Conservation (phyloP, 2,113 vertebrate species). For the Turnix velox region DNA sequence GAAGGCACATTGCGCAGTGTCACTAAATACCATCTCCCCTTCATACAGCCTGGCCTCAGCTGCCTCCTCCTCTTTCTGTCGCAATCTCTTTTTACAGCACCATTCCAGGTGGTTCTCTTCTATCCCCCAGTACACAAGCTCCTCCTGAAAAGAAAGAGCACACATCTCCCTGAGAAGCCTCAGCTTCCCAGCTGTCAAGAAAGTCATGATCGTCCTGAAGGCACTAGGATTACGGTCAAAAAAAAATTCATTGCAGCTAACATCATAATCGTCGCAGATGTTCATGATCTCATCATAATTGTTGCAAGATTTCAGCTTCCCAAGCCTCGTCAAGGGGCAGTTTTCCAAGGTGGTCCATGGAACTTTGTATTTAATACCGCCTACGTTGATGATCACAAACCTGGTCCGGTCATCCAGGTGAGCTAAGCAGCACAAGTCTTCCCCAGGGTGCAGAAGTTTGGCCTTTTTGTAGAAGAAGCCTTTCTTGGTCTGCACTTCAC, state of each 20-base stretch:
- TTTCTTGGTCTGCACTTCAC: slow-evolving; percentile 81
- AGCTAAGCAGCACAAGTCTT: slow-evolving; percentile 69
- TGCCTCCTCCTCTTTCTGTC: slow-evolving; percentile 86
- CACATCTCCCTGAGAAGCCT: slow-evolving; percentile 91
- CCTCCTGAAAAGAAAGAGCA: slow-evolving; percentile 93
- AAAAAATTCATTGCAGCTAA: slow-evolving; percentile 92
- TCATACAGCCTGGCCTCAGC: slow-evolving; percentile 80
- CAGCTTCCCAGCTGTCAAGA: slow-evolving; percentile 90
- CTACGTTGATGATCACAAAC: slow-evolving; percentile 91
- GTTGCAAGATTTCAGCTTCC: slow-evolving; percentile 85
- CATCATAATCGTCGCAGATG: slow-evolving; percentile 93
- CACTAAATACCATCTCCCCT: slow-evolving; percentile 63
- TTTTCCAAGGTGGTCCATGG: slow-evolving; percentile 93
- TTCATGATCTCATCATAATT: slow-evolving; percentile 91
- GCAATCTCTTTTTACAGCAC: slow-evolving; percentile 90
- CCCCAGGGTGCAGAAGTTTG: slow-evolving; percentile 73
- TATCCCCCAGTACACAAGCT: slow-evolving; percentile 95
- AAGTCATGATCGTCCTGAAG: slow-evolving; percentile 91
- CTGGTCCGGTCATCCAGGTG: slow-evolving; percentile 60
- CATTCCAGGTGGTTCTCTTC: slow-evolving; percentile 90
- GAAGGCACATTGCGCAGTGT: slow-evolving; percentile 48
- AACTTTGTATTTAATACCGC: slow-evolving; percentile 90
- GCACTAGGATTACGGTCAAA: slow-evolving; percentile 95
- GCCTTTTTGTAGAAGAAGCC: slow-evolving; percentile 86
- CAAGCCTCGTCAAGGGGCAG: slow-evolving; percentile 89